Evolutionary conservation across 2,888 invertebrate genomes (phyloP).

Genomic region (Papilio elwesi): DNA sequence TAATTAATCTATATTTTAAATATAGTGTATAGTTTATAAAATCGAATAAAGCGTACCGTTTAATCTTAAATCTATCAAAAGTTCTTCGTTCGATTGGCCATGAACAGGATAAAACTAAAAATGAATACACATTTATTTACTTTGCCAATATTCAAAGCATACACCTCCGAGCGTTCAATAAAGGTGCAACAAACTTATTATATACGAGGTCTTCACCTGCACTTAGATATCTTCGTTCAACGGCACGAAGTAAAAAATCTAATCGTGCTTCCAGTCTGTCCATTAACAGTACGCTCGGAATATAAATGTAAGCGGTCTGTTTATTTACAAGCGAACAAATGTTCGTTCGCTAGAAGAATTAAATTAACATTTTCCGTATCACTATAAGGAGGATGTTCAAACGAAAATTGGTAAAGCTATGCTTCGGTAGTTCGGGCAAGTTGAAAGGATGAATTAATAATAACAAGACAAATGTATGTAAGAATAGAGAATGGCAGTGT

Average conservation of each 20-base stretch:
- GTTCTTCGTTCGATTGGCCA: background rate
- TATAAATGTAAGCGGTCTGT: conserved; percentile 15
- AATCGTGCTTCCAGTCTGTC: conserved; percentile 13
- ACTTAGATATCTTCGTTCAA: conserved; percentile 16
- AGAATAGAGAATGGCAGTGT: too few species aligned
- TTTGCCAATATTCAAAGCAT: background rate
- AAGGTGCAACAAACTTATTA: conserved; percentile 27
- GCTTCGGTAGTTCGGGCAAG: too few species aligned
- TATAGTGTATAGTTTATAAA: background rate
- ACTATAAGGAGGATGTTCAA: background rate
- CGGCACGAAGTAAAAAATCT: conserved; percentile 20
- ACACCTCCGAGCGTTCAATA: conserved; percentile 7
- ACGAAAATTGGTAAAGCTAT: too few species aligned
- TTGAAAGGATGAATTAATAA: too few species aligned
- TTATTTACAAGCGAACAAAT: conserved; percentile 9
- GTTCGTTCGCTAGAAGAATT: background rate
- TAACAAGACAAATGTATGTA: too few species aligned
- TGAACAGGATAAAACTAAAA: background rate
- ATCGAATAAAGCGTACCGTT: background rate
- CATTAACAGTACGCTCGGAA: conserved; percentile 22
- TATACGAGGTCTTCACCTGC: conserved; percentile 23
- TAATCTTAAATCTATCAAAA: background rate
- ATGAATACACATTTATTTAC: background rate
- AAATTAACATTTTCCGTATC: background rate
- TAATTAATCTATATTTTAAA: too few species aligned